Conservation (phyloP, 2,888 invertebrate species). For the Cerastis leucographa region DNA sequence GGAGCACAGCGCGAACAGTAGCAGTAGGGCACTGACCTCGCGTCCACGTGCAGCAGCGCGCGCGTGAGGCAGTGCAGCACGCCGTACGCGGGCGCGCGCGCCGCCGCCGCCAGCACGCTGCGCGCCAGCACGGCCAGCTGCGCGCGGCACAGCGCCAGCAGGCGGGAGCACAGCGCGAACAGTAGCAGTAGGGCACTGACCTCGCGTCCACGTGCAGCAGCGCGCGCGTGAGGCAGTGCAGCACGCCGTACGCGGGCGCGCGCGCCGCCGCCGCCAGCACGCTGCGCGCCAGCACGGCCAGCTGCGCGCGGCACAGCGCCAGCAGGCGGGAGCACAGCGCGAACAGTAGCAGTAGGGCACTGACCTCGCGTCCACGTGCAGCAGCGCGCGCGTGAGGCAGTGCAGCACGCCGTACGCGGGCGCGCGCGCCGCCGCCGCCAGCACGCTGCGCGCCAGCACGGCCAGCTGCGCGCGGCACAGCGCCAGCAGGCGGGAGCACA, state of each 20-base stretch:
- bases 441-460: slow-evolving; percentile 90
- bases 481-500: slow-evolving; percentile 62
- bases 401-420: slow-evolving; percentile 94
- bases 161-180: slow-evolving; percentile 51
- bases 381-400: slow-evolving; percentile 92
- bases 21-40: slow-evolving; percentile 19
- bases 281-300: slow-evolving; percentile 86
- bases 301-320: slow-evolving; percentile 33
- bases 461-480: slow-evolving; percentile 36
- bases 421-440: slow-evolving; percentile 91
- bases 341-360: not conserved
- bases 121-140: slow-evolving; percentile 80
- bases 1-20: not conserved
- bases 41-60: slow-evolving; percentile 81
- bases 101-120: slow-evolving; percentile 92
- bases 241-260: slow-evolving; percentile 93
- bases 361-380: slow-evolving; percentile 51
- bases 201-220: slow-evolving; percentile 75
- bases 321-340: slow-evolving; percentile 63
- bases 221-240: slow-evolving; percentile 92
- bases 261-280: slow-evolving; percentile 91
- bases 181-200: slow-evolving; percentile 7
- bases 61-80: slow-evolving; percentile 92
- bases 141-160: slow-evolving; percentile 58
- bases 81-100: slow-evolving; percentile 93